Conservation (phyloP, 2,113 vertebrate genomes). For the Perca fluviatilis region DNA sequence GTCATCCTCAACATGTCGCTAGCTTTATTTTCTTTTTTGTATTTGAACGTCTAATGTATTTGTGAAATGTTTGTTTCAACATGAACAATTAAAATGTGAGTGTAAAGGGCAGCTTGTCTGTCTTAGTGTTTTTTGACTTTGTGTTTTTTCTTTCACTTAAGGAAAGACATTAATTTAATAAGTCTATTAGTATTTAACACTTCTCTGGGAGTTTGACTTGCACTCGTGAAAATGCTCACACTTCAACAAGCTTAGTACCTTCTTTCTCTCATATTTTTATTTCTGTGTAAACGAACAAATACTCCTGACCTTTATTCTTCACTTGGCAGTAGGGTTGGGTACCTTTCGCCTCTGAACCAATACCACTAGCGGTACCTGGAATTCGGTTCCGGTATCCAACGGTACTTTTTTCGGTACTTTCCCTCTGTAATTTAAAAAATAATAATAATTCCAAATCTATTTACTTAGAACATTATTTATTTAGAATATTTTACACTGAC, state of each 20-base stretch:
- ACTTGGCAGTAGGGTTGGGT: background rate
- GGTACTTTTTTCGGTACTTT: no score
- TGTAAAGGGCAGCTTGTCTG: background rate
- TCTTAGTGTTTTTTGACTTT: background rate
- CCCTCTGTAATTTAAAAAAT: no score
- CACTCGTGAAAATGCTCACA: background rate
- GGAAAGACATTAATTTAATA: background rate
- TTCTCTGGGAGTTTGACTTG: background rate
- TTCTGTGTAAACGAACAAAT: slow-evolving; percentile 22
- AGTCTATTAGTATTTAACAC: background rate
- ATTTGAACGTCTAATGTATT: background rate
- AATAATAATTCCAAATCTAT: no score
- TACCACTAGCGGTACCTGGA: no score
- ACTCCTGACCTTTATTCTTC: slow-evolving; percentile 25
- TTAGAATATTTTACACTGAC: no score
- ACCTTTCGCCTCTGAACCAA: no score
- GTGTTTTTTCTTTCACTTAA: no score
- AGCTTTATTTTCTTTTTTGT: background rate
- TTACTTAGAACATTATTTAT: no score
- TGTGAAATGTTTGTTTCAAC: background rate
- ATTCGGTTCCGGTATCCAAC: no score
- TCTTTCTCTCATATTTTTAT: background rate
- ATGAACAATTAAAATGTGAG: background rate
- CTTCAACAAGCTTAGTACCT: background rate
- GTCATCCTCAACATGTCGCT: background rate